phyloP scores from a whole-genome alignment of 2,888 invertebrate genomes.

The Baccha elongata region DNA sequence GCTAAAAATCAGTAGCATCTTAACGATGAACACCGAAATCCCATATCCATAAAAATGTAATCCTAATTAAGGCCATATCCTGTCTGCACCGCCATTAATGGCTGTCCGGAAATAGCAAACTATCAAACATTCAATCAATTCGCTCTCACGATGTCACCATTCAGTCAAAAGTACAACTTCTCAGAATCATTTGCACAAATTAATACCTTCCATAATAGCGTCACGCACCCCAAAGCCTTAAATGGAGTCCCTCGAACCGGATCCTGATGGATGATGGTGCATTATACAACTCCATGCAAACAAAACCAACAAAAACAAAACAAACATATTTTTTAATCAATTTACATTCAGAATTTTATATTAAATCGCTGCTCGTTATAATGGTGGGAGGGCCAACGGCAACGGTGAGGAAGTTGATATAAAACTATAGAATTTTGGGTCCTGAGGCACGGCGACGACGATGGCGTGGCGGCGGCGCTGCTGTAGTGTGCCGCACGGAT shows the following conservation, averaged over 20 bases:
- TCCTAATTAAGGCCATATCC: constrained; percentile 59
- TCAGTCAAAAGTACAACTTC: constrained; percentile 56
- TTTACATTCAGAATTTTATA: constrained; percentile 70
- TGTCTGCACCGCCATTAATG: constrained; percentile 17
- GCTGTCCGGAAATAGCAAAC: constrained; percentile 46
- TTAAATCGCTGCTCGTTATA: constrained; percentile 39
- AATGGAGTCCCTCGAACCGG: constrained; percentile 6
- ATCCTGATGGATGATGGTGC: constrained; percentile 19
- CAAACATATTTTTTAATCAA: constrained; percentile 65
- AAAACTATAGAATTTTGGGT: constrained; percentile 67
- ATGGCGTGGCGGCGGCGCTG: background rate
- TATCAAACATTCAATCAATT: constrained; percentile 13
- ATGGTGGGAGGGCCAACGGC: constrained; percentile 1
- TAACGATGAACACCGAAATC: constrained; percentile 64
- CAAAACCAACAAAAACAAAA: constrained; percentile 3
- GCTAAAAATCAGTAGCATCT: no score
- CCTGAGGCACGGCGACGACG: constrained; percentile 76
- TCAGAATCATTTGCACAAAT: constrained; percentile 51
- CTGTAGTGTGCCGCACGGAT: background rate
- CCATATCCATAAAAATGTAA: constrained; percentile 46
- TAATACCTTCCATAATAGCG: constrained; percentile 55
- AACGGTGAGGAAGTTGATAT: constrained; percentile 3
- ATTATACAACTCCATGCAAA: constrained; percentile 15
- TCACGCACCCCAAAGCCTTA: constrained; percentile 54
- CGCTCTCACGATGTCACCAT: constrained; percentile 61